Percentiles rank a stretch among this genome's conserved stretches.
These are phyloP conservation scores for Drosophila willistoni DNA, from an alignment of 1,140 invertebrate genomes.

Conservation along the genomic window DNA sequence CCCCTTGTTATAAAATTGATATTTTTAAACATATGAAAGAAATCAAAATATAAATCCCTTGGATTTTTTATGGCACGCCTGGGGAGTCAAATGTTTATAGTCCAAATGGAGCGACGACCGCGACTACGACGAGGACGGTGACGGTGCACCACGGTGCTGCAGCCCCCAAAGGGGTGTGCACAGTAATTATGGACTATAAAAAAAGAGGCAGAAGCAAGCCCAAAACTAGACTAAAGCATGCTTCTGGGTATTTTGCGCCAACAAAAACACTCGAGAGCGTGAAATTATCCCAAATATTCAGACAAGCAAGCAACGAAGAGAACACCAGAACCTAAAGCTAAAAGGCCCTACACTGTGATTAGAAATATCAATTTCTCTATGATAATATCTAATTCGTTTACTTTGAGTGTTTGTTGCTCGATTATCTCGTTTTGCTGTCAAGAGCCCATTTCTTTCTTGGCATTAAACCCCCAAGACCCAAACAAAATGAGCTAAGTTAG, in stretches of 20 bases:
- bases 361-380: background rate
- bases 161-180: conserved; percentile 45
- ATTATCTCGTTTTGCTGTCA: too few relatives aligned
- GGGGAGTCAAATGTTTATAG: conserved; percentile 55
- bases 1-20: conserved; percentile 46
- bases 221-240: conserved; percentile 40
- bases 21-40: conserved; percentile 56
- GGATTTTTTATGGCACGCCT: conserved; percentile 27
- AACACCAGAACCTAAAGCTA: conserved; percentile 21
- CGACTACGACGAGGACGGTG: conserved; percentile 3
- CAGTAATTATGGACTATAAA: conserved; percentile 54
- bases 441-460: too few relatives aligned
- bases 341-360: conserved; percentile 16
- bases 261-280: conserved; percentile 15
- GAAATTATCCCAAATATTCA: conserved; percentile 46
- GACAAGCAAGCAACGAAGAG: conserved; percentile 30
- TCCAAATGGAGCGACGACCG: background rate
- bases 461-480: too few relatives aligned
- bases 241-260: conserved; percentile 54
- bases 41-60: conserved; percentile 55
- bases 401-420: too few relatives aligned
- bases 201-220: conserved; percentile 19
- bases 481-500: too few relatives aligned
- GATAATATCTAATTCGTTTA: too few relatives aligned
- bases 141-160: conserved; percentile 4